Base-by-base conservation (phyloP, 2,888 invertebrate species). In the Chironomus tentans region DNA sequence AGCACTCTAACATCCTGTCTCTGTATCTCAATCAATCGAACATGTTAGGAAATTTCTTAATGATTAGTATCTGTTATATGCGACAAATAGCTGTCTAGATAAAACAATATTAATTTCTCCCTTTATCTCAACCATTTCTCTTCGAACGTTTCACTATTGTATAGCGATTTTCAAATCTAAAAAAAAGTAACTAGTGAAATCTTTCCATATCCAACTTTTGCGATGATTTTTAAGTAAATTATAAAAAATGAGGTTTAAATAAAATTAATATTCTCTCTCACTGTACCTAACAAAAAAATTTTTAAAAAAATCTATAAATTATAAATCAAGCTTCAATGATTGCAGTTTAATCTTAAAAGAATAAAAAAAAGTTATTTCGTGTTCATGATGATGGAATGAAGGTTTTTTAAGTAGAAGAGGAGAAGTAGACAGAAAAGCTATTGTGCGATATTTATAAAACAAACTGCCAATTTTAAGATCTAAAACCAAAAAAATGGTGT, bases 311-410 rank as follows among this genome's bases (percentile, higher is more conserved):
- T 24, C 21, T 24, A 65, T 65, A 24, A 38, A 28, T 24, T 6
- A 68, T 28, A 68, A 68, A 68, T 68, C 56, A 71, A 65, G 71
- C 71, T 71, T 71, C 50, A 71, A 71, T 70, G 24, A 56, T 71
- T 21, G 65, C 65, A 65, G 21, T 21, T 56, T 38, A 38, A 38
- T 38, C 21, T 71, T 71, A 24, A 22, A 24, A 50, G 4, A 70
- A 12, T 50, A 18, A 47, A 47, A 47, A 18, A 47, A 50, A 70
- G 13, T 13, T 56, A 71, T 18, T 71, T 71, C 71, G 71, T 71
- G 71, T 71, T 71, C 71, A 71, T 48, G 18, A 68, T 56, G 24
- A 65, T 65, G 21, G 65, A 13, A 24, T 65, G 65, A 24, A 13
- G 10, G 38, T 38, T 38, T 38, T 38, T 38, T 38, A 38, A 38